Evolutionary conservation across 2,797 vertebrate species (phyloP), one percentile per base, ranked within the genome.

Genomic region (Gambusia yucatana): DNA sequence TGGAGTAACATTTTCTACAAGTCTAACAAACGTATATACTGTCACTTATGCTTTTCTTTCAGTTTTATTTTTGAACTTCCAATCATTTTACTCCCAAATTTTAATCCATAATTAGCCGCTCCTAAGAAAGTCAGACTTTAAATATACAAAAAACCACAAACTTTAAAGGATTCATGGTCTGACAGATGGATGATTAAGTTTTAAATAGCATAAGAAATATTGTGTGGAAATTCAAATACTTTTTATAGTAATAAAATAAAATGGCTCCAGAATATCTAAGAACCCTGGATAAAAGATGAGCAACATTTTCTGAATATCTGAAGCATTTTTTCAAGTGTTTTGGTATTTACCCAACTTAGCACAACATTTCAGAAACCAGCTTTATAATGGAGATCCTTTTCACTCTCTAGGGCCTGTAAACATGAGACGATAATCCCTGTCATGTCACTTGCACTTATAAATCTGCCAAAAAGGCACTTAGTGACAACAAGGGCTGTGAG

Each of bases 381-480:
- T 7, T 25, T 59, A 77, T 71, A 47, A 47, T 22, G 14, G 16
- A 77, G 81, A 14, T 47, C 16, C 67, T 44, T n/a, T 44, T 70
- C 28, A 0, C 78, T 86, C 77, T 79, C 83, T 69, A 33, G 50
- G 75, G 73, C 61, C 80, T 81, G 67, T 46, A 83, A 90, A 92
- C 75, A 84, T 81, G 72, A 86, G 75, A 80, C 84, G 82, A 84
- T 82, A 87, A 89, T 87, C 83, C 85, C 57, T 11, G 59, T 81
- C 73, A 44, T 79, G 73, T 75, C 79, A 72, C 83, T n/a, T 30
- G 39, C 65, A 41, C 76, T 83, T 80, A 79, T 86, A 87, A 86
- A 91, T 89, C 76, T 80, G 74, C 89, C 78, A 89, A 86, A 89
- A 61, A 52, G 81, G 46, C 72, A 74, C 84, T 87, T 57, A 25